phyloP scores from a whole-genome alignment of 2,113 vertebrate species.

The Amazona vittata region DNA sequence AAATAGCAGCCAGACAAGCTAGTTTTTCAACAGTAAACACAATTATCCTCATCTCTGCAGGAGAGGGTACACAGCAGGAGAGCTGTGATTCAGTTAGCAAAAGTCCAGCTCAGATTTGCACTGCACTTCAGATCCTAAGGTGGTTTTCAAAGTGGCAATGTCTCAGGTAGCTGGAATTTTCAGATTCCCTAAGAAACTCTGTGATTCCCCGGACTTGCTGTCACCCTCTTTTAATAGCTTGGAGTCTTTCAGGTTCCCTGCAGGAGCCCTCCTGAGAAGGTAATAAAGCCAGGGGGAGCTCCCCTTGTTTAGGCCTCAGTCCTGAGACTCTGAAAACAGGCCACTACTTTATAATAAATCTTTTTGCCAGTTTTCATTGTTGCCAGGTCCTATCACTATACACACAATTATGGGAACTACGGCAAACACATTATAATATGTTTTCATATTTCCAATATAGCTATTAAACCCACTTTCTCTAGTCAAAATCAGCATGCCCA shows the following conservation, averaged over 20 bases:
- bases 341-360: neutral
- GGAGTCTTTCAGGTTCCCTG: neutral
- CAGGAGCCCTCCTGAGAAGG: neutral
- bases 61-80: neutral
- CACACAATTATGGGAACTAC: neutral
- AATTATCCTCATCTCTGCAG: neutral
- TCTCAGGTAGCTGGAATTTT: neutral
- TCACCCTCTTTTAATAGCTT: neutral
- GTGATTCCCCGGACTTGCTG: neutral
- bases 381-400: neutral
- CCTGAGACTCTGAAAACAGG: neutral
- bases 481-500: neutral
- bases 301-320: neutral
- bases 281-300: neutral
- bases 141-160: neutral
- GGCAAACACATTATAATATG: neutral
- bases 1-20: neutral
- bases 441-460: neutral
- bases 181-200: neutral
- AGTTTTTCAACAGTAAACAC: neutral
- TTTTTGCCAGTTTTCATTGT: neutral
- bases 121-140: neutral
- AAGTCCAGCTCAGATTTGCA: neutral
- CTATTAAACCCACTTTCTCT: neutral
- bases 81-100: neutral